Conservation (phyloP, 2,888 invertebrate genomes). For the Chloroclysta siterata region DNA sequence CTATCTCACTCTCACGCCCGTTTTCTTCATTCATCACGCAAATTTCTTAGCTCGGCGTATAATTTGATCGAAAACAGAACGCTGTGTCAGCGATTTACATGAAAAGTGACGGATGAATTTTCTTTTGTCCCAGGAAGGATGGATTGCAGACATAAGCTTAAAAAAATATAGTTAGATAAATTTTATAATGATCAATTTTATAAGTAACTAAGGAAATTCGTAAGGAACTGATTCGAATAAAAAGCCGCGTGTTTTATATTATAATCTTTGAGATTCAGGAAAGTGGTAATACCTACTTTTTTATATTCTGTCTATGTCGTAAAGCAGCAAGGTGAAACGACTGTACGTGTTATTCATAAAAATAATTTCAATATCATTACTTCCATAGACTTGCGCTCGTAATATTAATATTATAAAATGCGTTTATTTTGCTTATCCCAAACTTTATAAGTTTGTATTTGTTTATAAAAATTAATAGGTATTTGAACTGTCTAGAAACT, state of each 20-base stretch:
- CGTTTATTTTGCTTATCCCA: not conserved
- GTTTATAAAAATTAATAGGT: not conserved
- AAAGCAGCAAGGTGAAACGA: conserved; percentile 38
- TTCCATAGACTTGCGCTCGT: conserved; percentile 12
- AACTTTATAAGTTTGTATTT: not conserved
- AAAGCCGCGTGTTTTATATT: not conserved
- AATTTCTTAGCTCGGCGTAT: conserved; percentile 63
- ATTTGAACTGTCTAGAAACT: conserved; percentile 4
- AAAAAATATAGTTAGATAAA: conserved; percentile 1
- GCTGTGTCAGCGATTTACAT: conserved; percentile 63
- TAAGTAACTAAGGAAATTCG: not conserved
- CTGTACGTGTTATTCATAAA: conserved; percentile 29
- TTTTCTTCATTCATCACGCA: conserved; percentile 59
- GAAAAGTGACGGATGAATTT: conserved; percentile 57
- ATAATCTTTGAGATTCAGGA: conserved; percentile 14
- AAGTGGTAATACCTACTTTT: conserved; percentile 37
- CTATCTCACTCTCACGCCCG: conserved; percentile 53
- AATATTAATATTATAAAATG: not conserved
- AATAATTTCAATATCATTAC: conserved; percentile 28
- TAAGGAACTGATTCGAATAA: not conserved
- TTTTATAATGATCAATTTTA: not conserved
- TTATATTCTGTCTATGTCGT: conserved; percentile 39
- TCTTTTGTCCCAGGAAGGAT: conserved; percentile 43
- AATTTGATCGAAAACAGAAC: conserved; percentile 79
- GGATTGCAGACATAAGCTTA: conserved; percentile 21